A percentile compares a stretch with the other conserved stretches of the same genome.
phyloP scores from a whole-genome alignment of 2,113 vertebrate species.

The Rafetus swinhoei region DNA sequence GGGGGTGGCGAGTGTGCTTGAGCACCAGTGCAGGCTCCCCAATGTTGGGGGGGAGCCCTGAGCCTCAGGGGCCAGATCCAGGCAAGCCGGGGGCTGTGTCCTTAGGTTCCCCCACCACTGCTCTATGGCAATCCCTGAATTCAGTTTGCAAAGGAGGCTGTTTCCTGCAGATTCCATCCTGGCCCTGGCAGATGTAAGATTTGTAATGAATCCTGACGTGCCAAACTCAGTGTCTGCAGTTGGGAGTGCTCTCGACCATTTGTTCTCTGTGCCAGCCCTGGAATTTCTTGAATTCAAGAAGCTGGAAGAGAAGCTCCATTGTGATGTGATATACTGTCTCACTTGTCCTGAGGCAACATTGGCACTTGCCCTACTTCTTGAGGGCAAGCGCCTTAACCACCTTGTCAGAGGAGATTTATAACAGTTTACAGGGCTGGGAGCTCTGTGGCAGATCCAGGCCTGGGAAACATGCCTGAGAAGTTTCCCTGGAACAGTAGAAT shows the following conservation, averaged over 20 bases:
- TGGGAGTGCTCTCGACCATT: background rate
- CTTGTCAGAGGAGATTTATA: background rate
- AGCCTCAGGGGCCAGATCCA: too few relatives aligned
- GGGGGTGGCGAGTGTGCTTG: too few relatives aligned
- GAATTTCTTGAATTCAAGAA: conserved; percentile 36
- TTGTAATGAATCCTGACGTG: conserved; percentile 1
- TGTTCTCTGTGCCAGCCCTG: background rate
- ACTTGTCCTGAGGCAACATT: background rate
- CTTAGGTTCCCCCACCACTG: too few relatives aligned
- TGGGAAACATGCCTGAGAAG: accelerated
- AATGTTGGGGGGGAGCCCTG: too few relatives aligned
- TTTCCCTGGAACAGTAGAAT: background rate
- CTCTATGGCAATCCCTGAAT: conserved; percentile 15
- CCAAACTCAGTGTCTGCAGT: background rate
- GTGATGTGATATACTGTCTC: background rate
- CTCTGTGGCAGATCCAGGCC: background rate
- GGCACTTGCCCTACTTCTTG: background rate
- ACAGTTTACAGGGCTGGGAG: background rate
- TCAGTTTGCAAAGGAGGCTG: conserved; percentile 36
- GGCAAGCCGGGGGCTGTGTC: too few relatives aligned
- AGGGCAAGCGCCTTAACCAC: background rate
- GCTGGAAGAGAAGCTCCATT: background rate
- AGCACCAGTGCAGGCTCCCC: too few relatives aligned
- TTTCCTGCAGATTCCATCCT: conserved; percentile 16
- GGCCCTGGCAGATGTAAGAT: conserved; percentile 31